Evolutionary conservation across 2,888 invertebrate genomes (phyloP).

Genomic region (Drosophila nr. medialis): DNA sequence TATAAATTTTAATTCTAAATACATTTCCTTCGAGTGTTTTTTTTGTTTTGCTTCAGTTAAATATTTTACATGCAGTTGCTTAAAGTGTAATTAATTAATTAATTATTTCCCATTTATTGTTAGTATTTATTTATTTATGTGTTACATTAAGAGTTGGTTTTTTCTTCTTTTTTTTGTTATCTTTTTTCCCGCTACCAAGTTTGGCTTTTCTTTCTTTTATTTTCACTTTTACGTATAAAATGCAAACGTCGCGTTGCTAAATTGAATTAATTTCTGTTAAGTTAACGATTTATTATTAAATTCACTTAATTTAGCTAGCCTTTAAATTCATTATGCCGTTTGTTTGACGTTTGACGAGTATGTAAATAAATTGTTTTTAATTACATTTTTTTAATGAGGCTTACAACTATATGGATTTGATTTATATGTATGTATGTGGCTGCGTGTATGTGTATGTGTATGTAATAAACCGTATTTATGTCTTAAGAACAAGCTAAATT

Average conservation of each 20-base stretch:
- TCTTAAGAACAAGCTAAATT: slow-evolving; percentile 66
- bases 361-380: slow-evolving; percentile 48
- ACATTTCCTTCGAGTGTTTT: slow-evolving; percentile 51
- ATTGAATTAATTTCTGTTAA: slow-evolving; percentile 69
- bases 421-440: slow-evolving; percentile 49
- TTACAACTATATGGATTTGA: slow-evolving; percentile 68
- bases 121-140: slow-evolving; percentile 37
- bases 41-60: slow-evolving; percentile 50
- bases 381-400: slow-evolving; percentile 71
- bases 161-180: slow-evolving; percentile 3
- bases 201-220: slow-evolving; percentile 7
- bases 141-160: slow-evolving; percentile 45
- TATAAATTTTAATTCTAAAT: slow-evolving; percentile 60
- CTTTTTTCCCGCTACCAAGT: slow-evolving; percentile 17
- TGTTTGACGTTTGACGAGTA: slow-evolving; percentile 31
- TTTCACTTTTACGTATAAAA: slow-evolving; percentile 73
- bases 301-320: slow-evolving; percentile 56
- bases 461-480: slow-evolving; percentile 56
- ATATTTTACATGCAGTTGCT: slow-evolving; percentile 79
- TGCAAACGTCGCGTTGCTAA: slow-evolving; percentile 76
- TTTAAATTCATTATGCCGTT: slow-evolving; percentile 68
- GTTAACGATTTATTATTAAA: slow-evolving; percentile 63
- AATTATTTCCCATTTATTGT: slow-evolving; percentile 49
- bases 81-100: slow-evolving; percentile 54
- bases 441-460: slow-evolving; percentile 35